Percentiles rank a stretch among this genome's conserved stretches.
Evolutionary conservation across 1,140 invertebrate species (phyloP).

Genomic region (Rhagoletis zephyria): DNA sequence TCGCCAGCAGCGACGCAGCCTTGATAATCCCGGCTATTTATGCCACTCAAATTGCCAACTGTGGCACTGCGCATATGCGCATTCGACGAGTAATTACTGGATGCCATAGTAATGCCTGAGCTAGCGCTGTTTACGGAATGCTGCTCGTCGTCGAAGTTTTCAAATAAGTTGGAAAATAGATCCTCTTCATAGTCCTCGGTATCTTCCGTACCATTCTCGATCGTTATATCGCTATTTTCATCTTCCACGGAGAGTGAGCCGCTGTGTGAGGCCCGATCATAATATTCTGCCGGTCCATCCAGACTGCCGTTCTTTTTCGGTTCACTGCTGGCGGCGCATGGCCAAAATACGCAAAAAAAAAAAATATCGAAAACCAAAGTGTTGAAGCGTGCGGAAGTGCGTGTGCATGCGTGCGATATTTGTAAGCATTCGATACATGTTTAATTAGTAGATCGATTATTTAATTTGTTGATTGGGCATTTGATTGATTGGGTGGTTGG

Average conservation of each 20-base stretch:
- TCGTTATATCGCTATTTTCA: conserved; percentile 71
- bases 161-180: conserved; percentile 63
- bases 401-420: neutral
- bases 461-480: neutral
- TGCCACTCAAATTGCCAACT: neutral
- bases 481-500: neutral
- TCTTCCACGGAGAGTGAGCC: conserved; percentile 71
- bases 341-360: too few relatives aligned
- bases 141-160: conserved; percentile 61
- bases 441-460: neutral
- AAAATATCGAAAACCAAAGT: too few relatives aligned
- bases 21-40: neutral
- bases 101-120: neutral
- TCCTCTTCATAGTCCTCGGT: conserved; percentile 71
- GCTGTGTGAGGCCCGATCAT: conserved; percentile 64
- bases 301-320: conserved; percentile 66
- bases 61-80: conserved; percentile 1
- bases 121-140: conserved; percentile 57
- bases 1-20: neutral
- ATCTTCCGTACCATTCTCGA: conserved; percentile 70
- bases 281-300: conserved; percentile 64
- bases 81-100: neutral
- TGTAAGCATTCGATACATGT: neutral
- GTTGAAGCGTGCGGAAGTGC: neutral
- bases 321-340: conserved; percentile 57